Evolutionary conservation across 2,797 vertebrate species (phyloP).

Genomic region (Hippoglossus hippoglossus): DNA sequence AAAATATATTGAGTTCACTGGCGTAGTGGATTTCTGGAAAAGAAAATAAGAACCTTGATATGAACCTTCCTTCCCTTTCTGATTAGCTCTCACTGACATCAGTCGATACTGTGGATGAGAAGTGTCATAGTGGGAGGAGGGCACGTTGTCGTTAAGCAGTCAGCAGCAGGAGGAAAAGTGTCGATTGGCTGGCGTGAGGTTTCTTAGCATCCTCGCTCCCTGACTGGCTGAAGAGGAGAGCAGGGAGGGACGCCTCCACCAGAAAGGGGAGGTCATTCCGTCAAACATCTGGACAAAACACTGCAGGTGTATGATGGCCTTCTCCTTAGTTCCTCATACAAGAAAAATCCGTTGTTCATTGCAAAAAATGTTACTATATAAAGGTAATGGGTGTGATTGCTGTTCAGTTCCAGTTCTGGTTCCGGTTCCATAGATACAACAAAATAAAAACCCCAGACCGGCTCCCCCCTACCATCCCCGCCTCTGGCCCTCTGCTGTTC

Average conservation of each 20-base stretch:
- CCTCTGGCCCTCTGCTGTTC: constrained; percentile 38
- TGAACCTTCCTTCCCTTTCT: constrained; percentile 53
- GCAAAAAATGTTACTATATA: constrained; percentile 78
- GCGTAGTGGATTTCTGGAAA: constrained; percentile 52
- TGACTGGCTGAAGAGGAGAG: constrained; percentile 56
- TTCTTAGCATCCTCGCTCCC: constrained; percentile 57
- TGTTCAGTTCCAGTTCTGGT: constrained; percentile 66
- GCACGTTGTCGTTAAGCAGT: constrained; percentile 53
- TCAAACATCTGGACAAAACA: constrained; percentile 57
- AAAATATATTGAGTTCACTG: constrained; percentile 66
- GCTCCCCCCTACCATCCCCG: constrained; percentile 15
- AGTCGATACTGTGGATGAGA: constrained; percentile 46
- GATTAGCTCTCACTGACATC: constrained; percentile 53
- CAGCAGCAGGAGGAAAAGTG: constrained; percentile 39
- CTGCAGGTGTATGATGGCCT: constrained; percentile 54
- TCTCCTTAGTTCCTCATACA: constrained; percentile 51
- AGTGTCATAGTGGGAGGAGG: constrained; percentile 44
- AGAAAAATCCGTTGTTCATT: constrained; percentile 70
- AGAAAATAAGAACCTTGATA: constrained; percentile 40
- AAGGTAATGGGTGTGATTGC: constrained; percentile 76
- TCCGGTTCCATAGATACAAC: constrained; percentile 65
- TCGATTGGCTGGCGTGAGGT: constrained; percentile 60
- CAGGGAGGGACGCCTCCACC: constrained; percentile 52
- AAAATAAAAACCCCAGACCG: constrained; percentile 64
- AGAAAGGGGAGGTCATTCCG: constrained; percentile 62